Conservation (phyloP, 1,140 invertebrate genomes). For the Drosophila aff. region DNA sequence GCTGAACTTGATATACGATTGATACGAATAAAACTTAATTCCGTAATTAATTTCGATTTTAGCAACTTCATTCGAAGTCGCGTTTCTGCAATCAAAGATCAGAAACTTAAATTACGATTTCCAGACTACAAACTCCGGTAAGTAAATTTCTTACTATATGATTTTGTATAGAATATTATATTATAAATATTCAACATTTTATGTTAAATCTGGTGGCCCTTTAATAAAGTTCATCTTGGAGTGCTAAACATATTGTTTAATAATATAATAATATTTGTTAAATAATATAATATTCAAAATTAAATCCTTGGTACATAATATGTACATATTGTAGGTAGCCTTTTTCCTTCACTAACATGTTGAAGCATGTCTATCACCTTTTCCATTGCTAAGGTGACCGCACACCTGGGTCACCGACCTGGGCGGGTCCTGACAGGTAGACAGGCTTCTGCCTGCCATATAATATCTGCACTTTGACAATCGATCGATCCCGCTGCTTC, state of each 20-base stretch:
- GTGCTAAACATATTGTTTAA: too few species aligned
- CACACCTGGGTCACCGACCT: conserved; percentile 61
- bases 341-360: conserved; percentile 10
- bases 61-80: conserved; percentile 22
- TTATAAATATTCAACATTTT: too few species aligned
- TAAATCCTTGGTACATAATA: neutral
- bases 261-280: too few species aligned
- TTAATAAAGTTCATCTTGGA: too few species aligned
- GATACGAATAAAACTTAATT: neutral
- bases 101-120: neutral
- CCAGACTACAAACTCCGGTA: conserved; percentile 15
- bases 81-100: conserved; percentile 10
- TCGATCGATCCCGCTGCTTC: conserved; percentile 20
- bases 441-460: neutral
- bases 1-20: neutral
- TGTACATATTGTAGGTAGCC: neutral
- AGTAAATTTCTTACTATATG: neutral
- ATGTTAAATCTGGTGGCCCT: too few species aligned
- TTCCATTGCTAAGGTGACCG: conserved; percentile 1
- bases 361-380: conserved; percentile 28
- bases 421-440: conserved; percentile 51
- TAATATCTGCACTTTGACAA: conserved; percentile 26
- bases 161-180: too few species aligned
- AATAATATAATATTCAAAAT: neutral
- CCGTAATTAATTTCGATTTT: conserved; percentile 5